These are phyloP conservation scores for Hypomesus transpacificus DNA, from an alignment of 2,113 vertebrate genomes.

Conservation along the genomic window DNA sequence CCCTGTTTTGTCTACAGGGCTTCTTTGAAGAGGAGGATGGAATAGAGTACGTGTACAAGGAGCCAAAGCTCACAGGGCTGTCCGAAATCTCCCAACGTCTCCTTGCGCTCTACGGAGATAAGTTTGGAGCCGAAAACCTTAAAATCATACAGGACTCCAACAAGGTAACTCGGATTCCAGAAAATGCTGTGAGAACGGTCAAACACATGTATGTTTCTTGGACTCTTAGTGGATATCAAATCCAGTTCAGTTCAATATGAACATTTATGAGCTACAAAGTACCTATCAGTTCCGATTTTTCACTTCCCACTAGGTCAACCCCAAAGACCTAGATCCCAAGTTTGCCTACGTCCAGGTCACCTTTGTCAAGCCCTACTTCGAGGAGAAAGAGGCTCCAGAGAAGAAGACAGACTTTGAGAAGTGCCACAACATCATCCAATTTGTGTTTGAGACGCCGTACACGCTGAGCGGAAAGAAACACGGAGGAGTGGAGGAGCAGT, in stretches of 20 bases:
- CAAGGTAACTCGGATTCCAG: slow-evolving; percentile 73
- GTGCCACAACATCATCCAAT: slow-evolving; percentile 89
- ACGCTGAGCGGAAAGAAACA: slow-evolving; percentile 96
- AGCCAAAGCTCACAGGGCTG: slow-evolving; percentile 92
- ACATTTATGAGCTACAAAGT: background rate
- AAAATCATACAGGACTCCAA: slow-evolving; percentile 96
- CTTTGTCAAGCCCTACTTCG: slow-evolving; percentile 91
- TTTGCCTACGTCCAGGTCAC: slow-evolving; percentile 94
- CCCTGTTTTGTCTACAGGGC: slow-evolving; percentile 62
- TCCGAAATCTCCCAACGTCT: slow-evolving; percentile 94
- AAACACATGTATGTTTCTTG: too few species aligned
- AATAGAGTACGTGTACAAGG: slow-evolving; percentile 97
- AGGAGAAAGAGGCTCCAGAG: slow-evolving; percentile 89
- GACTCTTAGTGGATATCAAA: too few species aligned
- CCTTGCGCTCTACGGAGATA: slow-evolving; percentile 88
- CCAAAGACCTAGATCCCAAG: slow-evolving; percentile 90
- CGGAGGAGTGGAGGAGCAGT: slow-evolving; percentile 92
- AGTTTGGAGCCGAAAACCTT: slow-evolving; percentile 90
- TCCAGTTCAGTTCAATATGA: background rate
- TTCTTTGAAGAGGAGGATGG: slow-evolving; percentile 98
- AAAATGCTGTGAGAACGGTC: too few species aligned
- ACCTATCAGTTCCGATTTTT: background rate
- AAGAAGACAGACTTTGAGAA: slow-evolving; percentile 92
- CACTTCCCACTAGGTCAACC: slow-evolving; percentile 76
- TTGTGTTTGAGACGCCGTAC: slow-evolving; percentile 95